Conservation (phyloP, 2,888 invertebrate genomes). For the Criorhina ranunculi region DNA sequence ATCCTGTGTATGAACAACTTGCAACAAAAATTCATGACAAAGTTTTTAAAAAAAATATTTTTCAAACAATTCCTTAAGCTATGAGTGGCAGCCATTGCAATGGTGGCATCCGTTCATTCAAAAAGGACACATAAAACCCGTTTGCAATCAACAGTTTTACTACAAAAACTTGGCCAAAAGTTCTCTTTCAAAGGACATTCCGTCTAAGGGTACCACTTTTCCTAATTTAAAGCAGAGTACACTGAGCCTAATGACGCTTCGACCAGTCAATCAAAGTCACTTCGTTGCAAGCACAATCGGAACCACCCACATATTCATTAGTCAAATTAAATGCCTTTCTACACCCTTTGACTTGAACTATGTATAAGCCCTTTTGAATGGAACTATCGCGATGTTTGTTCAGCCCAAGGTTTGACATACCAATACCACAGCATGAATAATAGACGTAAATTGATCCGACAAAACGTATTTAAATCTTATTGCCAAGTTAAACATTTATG, state of each 20-base stretch:
- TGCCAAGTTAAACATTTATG: slow-evolving; percentile 45
- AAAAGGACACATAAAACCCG: neutral
- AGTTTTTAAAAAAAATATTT: no score
- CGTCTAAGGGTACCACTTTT: no score
- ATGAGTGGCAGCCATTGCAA: no score
- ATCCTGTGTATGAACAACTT: no score
- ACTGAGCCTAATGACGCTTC: slow-evolving; percentile 20
- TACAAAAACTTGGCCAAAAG: slow-evolving; percentile 18
- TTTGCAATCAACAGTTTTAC: neutral
- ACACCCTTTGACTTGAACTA: neutral
- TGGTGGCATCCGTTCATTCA: no score
- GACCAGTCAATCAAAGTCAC: slow-evolving; percentile 44
- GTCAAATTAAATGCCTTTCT: slow-evolving; percentile 38
- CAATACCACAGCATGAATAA: neutral
- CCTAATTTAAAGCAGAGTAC: neutral
- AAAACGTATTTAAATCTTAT: slow-evolving; percentile 47
- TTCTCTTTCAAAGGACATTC: neutral
- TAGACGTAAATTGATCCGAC: slow-evolving; percentile 28
- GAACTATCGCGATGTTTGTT: neutral
- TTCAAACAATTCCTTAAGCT: no score
- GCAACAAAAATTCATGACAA: no score
- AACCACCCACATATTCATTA: slow-evolving; percentile 50
- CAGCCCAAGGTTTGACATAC: no score
- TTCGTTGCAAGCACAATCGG: neutral
- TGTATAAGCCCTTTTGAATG: slow-evolving; percentile 22